Percentiles rank a stretch among this genome's conserved stretches.
Evolutionary conservation across 2,113 vertebrate species (phyloP).

Genomic region (Microtus ochrogaster): DNA sequence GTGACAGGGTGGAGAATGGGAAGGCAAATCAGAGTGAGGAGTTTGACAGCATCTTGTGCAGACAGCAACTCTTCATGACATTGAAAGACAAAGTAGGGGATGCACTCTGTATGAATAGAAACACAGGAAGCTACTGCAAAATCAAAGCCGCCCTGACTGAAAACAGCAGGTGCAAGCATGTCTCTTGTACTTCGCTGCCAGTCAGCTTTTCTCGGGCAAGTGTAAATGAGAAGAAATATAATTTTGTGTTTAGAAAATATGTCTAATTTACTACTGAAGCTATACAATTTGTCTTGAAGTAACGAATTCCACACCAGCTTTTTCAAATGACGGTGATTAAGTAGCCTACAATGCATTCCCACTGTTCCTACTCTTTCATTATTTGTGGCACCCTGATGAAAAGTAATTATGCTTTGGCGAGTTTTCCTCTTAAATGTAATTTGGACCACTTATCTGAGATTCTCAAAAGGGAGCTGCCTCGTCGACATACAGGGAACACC

Average conservation of each 20-base stretch:
- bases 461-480: conserved; percentile 81
- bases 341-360: conserved; percentile 76
- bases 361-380: conserved; percentile 74
- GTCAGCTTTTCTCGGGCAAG: conserved; percentile 78
- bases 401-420: conserved; percentile 85
- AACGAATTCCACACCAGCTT: conserved; percentile 76
- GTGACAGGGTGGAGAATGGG: accelerated
- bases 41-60: conserved; percentile 26
- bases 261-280: conserved; percentile 77
- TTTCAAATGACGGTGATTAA: conserved; percentile 82
- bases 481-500: conserved; percentile 83
- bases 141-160: conserved; percentile 57
- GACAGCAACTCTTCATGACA: conserved; percentile 54
- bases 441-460: conserved; percentile 84
- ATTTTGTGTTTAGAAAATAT: conserved; percentile 81
- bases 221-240: conserved; percentile 75
- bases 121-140: conserved; percentile 72
- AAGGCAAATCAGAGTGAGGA: background rate
- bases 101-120: conserved; percentile 71
- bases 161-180: conserved; percentile 77
- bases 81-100: conserved; percentile 65
- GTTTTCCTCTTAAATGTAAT: conserved; percentile 85
- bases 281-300: conserved; percentile 74
- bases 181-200: conserved; percentile 51
- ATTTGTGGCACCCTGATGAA: conserved; percentile 80